Evolutionary conservation across 2,113 vertebrate genomes (phyloP), one percentile per base, ranked within the genome.

Genomic region (Phaetusa simplex): DNA sequence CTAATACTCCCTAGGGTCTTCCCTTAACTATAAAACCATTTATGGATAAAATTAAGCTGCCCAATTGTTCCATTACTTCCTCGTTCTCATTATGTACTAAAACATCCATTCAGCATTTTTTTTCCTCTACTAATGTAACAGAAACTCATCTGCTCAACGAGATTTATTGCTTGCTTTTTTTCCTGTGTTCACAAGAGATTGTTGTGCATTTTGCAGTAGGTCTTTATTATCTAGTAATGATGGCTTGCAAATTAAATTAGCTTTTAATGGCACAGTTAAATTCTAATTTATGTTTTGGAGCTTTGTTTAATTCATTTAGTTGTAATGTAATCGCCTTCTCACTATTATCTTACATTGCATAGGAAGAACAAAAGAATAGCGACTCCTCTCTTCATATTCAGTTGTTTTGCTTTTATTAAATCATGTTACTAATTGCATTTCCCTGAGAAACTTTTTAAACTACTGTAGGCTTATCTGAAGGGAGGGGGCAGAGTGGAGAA

Each of bases 251-350:
- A 98, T 98, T 98, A 98, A 98, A 98, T 98, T 98, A 97, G 95
- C 65, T 96, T 98, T 98, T 98, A 98, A 98, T 97, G 94, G 97
- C 96, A 96, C 97, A 98, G 97, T 98, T 98, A 98, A 98, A 98
- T 98, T 98, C 98, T 98, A 98, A 98, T 98, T 98, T 98, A 98
- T 98, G 97, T 97, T 98, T 98, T 95, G 95, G 93, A 98, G 97
- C 93, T 98, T 97, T 98, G 96, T 98, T 98, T 98, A 98, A 98
- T 98, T 98, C 96, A 87, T 98, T 98, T 98, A 92, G 94, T 97
- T 97, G 93, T 96, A 98, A 97, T 94, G 96, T 91, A 98, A 98
- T 98, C 30, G 20, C 93, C 97, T 97, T 97, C 97, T 98, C 98
- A 95, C 97, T 97, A 96, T 98, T 98, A 98, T 96, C 91, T 98